Base-by-base conservation (phyloP, 2,113 vertebrate species). In the Andinoacara biseriatus region DNA sequence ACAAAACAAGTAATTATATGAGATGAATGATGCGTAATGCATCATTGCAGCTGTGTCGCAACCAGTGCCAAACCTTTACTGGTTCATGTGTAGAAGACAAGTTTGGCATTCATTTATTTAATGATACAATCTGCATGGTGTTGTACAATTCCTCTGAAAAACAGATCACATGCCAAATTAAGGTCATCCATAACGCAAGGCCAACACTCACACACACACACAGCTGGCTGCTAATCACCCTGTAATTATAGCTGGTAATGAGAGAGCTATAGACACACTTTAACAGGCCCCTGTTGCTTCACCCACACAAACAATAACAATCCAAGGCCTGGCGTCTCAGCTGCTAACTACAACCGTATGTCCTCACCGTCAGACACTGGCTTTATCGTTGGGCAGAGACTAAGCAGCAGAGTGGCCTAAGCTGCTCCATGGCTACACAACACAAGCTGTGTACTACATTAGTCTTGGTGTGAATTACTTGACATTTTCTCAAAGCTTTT, bases 231-330 rank as follows among this genome's bases (percentile, higher is more conserved):
- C 82, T 88, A 89, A 93, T 90, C 49, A 62, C 58, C 20, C 78
- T 80, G 62, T 87, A 89, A 92, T 91, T 87, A 90, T 29, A 80
- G 87, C 83, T 57, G 83, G 80, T 90, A 93, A 91, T 90, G 82
- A 93, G 65, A 82, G 79, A 86, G 76, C 69, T 78, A 62, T 58
- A 33, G 56, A 87, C 57, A 78, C 26, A 81, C 57, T 80, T 84
- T 78, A 89, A 88, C 85, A 24, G 79, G n/a, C 82, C 62, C 72
- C 82, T 7, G 78, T 81, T 88, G 80, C 82, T 87, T 84, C 81
- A 82, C 82, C 85, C 85, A 86, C 46, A 5, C 63, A 83, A 87
- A 90, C 80, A 84, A 89, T 90, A 84, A 89, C 79, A 88, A 83
- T 74, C 35, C 76, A 26, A 82, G 43, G 11, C 46, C 2, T 17